Conservation (phyloP, 1,140 invertebrate species). For the Sminthurides bifidus region DNA sequence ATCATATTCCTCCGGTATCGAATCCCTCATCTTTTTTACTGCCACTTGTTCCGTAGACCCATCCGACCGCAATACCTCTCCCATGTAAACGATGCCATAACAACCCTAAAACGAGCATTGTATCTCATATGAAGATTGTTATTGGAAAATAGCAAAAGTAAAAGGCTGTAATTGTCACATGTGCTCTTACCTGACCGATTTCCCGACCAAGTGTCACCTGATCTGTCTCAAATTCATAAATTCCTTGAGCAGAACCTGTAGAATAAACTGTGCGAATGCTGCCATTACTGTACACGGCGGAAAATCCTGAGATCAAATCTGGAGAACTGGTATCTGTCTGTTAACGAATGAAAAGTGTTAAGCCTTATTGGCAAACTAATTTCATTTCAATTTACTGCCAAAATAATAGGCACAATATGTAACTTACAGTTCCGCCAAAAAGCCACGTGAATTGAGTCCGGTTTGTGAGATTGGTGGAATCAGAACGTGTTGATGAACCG, state of each 20-base stretch:
- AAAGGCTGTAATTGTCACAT: too few relatives aligned
- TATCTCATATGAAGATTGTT: too few relatives aligned
- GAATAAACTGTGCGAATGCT: conserved; percentile 25
- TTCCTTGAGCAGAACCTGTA: conserved; percentile 27
- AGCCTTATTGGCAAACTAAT: too few relatives aligned
- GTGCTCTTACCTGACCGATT: conserved; percentile 43
- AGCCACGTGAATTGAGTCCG: conserved; percentile 30
- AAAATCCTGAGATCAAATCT: conserved; percentile 30
- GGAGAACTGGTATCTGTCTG: conserved; percentile 27
- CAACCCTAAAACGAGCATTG: too few relatives aligned
- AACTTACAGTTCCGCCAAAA: conserved; percentile 16
- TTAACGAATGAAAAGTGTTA: neutral
- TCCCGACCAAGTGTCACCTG: conserved; percentile 40
- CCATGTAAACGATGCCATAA: conserved; percentile 59
- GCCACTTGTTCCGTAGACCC: conserved; percentile 48
- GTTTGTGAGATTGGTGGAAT: conserved; percentile 22
- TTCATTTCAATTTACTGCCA: neutral
- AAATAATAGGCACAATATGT: neutral
- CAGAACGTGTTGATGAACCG: conserved; percentile 24
- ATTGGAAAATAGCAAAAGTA: too few relatives aligned
- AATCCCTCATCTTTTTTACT: conserved; percentile 43
- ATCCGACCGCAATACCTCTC: conserved; percentile 44
- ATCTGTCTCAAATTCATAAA: conserved; percentile 30
- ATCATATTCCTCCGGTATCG: conserved; percentile 12
- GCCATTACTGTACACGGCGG: conserved; percentile 18